Conservation (phyloP, 37 sponge, comb jelly and placozoan species). For the Hormiphora californensis region DNA sequence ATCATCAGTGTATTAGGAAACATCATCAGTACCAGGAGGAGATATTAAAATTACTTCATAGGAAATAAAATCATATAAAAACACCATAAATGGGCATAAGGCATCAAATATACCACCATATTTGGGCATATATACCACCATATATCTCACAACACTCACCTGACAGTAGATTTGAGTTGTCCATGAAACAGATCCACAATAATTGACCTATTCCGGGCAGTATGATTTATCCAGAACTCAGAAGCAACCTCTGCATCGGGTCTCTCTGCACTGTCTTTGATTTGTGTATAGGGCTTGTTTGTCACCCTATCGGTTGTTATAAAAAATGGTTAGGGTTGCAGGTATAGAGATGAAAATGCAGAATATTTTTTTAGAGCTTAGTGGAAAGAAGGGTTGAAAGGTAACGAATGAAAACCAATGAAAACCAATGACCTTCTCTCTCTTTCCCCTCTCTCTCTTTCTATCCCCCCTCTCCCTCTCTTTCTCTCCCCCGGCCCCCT, state of each 20-base stretch:
- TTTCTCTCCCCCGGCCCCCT: not conserved
- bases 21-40: no score
- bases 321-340: no score
- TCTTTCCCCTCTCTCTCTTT: not conserved
- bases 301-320: constrained; percentile 61
- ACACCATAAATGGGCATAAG: no score
- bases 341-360: no score
- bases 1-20: no score
- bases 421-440: not conserved
- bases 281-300: constrained; percentile 85
- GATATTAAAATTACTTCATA: no score
- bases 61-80: no score
- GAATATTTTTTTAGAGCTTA: no score
- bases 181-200: constrained; percentile 97
- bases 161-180: constrained; percentile 58
- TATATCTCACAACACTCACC: no score
- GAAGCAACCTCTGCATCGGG: constrained; percentile 78
- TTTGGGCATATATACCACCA: no score
- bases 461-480: not conserved
- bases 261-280: constrained; percentile 85
- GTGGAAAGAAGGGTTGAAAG: no score
- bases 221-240: constrained; percentile 61
- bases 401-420: not conserved
- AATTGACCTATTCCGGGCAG: constrained; percentile 60
- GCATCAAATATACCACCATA: no score